phyloP scores from a whole-genome alignment of 30 jellyfish, hydroid and myxozoan genomes.

The Hydractinia symbiolongicarpus region DNA sequence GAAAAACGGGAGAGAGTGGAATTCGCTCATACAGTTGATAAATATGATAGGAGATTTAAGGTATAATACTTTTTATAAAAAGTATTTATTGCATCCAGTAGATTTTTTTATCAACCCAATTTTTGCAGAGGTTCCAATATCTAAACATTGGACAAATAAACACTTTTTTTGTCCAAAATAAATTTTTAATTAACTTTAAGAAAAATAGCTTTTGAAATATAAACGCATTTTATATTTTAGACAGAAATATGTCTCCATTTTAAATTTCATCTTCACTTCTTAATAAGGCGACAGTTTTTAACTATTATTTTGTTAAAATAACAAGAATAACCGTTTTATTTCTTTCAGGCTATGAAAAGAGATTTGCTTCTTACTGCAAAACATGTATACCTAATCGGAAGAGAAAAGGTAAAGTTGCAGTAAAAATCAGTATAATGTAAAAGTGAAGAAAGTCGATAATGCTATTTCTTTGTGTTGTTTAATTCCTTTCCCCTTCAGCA shows the following conservation, averaged over 20 bases:
- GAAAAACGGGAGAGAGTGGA: constrained; percentile 93
- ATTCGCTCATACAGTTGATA: constrained; percentile 87
- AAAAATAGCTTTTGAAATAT: too few relatives aligned
- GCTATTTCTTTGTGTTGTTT: background rate
- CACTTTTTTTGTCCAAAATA: background rate
- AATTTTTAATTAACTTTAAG: background rate
- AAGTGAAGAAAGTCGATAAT: background rate
- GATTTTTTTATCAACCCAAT: background rate
- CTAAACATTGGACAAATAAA: background rate
- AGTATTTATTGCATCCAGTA: too few relatives aligned
- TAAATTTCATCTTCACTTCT: background rate
- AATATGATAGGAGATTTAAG: constrained; percentile 88
- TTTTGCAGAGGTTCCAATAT: background rate
- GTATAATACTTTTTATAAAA: constrained; percentile 8
- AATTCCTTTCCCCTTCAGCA: background rate
- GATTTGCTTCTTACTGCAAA: constrained; percentile 87
- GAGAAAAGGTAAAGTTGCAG: constrained; percentile 53
- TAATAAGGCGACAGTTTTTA: background rate
- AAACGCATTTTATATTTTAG: background rate
- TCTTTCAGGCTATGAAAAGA: constrained; percentile 62
- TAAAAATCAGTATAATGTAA: background rate
- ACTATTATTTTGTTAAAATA: background rate
- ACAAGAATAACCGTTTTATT: background rate
- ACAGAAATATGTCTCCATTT: background rate
- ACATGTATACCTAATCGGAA: constrained; percentile 87